Evolutionary conservation across 2,888 invertebrate genomes (phyloP).

Genomic region (Thyatira batis): DNA sequence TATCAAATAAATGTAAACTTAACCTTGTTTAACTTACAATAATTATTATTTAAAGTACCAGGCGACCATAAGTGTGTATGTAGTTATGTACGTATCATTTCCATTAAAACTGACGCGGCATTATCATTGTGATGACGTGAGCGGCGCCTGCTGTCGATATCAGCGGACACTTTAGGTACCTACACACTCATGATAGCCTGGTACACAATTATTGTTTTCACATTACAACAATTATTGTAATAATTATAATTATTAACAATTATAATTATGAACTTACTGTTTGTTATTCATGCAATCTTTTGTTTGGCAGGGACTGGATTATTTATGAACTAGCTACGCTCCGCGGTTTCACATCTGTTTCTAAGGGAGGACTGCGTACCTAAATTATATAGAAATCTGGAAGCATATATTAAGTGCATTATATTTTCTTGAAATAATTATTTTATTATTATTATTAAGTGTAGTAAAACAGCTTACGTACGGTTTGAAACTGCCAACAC

Average conservation of each 20-base stretch:
- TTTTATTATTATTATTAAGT: no score
- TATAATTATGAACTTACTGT: neutral
- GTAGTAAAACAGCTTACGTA: neutral
- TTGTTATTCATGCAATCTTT: no score
- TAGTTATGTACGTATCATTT: slow-evolving; percentile 38
- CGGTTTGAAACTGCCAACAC: neutral
- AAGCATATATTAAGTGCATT: no score
- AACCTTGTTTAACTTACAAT: slow-evolving; percentile 6
- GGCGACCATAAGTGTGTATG: slow-evolving; percentile 44
- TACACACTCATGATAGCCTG: slow-evolving; percentile 46
- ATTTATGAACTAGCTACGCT: no score
- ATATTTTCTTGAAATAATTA: no score
- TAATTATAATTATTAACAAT: neutral
- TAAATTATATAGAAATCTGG: no score
- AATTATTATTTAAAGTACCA: slow-evolving; percentile 39
- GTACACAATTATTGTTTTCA: slow-evolving; percentile 43
- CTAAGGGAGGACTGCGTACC: no score
- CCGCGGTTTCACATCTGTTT: no score
- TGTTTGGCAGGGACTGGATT: no score
- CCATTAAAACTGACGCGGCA: slow-evolving; percentile 57
- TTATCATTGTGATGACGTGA: slow-evolving; percentile 38
- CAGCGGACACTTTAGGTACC: slow-evolving; percentile 29
- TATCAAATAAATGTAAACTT: slow-evolving; percentile 1
- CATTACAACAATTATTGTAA: slow-evolving; percentile 18
- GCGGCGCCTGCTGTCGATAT: slow-evolving; percentile 46